phyloP scores from a whole-genome alignment of 2,888 invertebrate species.

The Eucriotettix oculatus region DNA sequence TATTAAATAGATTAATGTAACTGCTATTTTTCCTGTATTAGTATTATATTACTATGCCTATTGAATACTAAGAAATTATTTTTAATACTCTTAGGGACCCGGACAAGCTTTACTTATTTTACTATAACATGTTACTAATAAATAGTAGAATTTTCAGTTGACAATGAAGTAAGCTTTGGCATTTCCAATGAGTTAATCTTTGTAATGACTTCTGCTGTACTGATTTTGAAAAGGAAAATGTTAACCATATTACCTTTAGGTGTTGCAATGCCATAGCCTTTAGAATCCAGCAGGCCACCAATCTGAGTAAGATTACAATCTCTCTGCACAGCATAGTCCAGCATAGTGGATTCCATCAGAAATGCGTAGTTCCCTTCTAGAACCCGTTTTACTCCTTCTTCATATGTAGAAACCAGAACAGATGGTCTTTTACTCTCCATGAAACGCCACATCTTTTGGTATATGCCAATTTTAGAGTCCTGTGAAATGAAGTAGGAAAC shows the following conservation, averaged over 20 bases:
- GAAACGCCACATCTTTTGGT: conserved; percentile 89
- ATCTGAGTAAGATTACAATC: conserved; percentile 97
- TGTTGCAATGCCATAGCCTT: conserved; percentile 93
- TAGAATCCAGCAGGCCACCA: conserved; percentile 68
- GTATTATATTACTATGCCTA: too few relatives aligned
- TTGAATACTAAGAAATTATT: too few relatives aligned
- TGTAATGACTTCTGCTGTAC: too few relatives aligned
- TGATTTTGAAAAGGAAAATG: too few relatives aligned
- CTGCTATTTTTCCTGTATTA: too few relatives aligned
- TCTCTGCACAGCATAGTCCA: conserved; percentile 88
- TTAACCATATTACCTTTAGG: conserved; percentile 52
- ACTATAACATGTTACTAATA: too few relatives aligned
- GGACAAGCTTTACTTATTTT: too few relatives aligned
- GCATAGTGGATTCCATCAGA: conserved; percentile 94
- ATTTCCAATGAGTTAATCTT: too few relatives aligned
- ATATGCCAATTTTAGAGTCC: conserved; percentile 81
- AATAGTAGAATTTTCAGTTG: too few relatives aligned
- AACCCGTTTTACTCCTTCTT: conserved; percentile 79
- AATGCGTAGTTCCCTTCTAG: conserved; percentile 87
- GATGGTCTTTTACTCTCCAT: conserved; percentile 70
- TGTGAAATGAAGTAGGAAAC: conserved; percentile 19
- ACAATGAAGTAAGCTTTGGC: too few relatives aligned
- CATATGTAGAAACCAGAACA: conserved; percentile 77
- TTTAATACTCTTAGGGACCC: too few relatives aligned
- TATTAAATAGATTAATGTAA: too few relatives aligned